Evolutionary conservation across 1,140 invertebrate genomes (phyloP).

Genomic region (Hyposmocoma kahamanoa): DNA sequence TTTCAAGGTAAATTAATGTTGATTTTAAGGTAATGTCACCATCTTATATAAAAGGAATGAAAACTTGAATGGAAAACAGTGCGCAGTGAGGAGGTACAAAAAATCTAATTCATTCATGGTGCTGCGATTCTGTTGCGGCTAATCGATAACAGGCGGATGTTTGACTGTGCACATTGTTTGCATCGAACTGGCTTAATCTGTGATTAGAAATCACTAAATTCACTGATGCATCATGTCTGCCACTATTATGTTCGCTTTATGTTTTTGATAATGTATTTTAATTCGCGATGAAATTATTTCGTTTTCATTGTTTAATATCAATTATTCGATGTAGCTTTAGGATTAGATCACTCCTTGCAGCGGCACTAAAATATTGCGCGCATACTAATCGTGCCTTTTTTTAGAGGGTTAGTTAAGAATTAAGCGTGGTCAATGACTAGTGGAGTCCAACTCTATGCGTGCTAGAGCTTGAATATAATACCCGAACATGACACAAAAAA

Average conservation of each 20-base stretch:
- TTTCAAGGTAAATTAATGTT: not conserved
- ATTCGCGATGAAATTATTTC: not conserved
- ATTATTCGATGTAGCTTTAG: too few relatives aligned
- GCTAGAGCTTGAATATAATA: too few relatives aligned
- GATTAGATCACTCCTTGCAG: too few relatives aligned
- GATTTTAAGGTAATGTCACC: not conserved
- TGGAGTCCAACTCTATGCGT: too few relatives aligned
- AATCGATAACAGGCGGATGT: conserved; percentile 58
- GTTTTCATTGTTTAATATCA: not conserved
- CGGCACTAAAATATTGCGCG: too few relatives aligned
- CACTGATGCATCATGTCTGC: not conserved
- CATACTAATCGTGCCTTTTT: too few relatives aligned
- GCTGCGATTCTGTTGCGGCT: not conserved
- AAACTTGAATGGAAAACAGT: not conserved
- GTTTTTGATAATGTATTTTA: not conserved
- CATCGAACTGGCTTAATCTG: not conserved
- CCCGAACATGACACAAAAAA: too few relatives aligned
- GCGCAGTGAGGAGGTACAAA: conserved; percentile 1
- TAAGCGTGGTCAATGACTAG: too few relatives aligned
- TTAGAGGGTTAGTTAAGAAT: too few relatives aligned
- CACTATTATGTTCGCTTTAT: not conserved
- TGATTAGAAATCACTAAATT: not conserved
- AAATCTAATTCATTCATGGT: conserved; percentile 29
- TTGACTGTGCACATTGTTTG: conserved; percentile 54
- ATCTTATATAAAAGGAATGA: not conserved